These are phyloP conservation scores for Notolabrus celidotus DNA, from an alignment of 2,797 vertebrate species.

Conservation along the genomic window DNA sequence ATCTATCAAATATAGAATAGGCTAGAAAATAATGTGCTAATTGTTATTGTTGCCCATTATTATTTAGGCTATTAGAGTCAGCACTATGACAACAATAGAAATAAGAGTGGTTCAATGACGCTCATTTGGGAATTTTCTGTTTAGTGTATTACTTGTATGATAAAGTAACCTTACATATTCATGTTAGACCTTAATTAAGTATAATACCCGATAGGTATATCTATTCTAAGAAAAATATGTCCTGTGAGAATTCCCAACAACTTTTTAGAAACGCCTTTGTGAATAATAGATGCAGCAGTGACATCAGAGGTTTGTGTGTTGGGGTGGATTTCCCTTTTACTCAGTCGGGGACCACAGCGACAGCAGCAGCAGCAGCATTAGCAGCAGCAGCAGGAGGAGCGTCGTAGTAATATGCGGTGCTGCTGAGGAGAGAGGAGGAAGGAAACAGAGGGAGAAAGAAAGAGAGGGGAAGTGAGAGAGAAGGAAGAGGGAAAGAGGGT, in stretches of 20 bases:
- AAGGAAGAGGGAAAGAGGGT: constrained; percentile 25
- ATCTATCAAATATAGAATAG: too few species aligned
- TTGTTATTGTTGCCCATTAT: too few species aligned
- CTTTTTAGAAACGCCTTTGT: background rate
- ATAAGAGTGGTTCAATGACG: too few species aligned
- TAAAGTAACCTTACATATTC: background rate
- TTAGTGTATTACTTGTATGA: background rate
- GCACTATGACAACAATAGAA: too few species aligned
- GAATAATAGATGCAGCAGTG: constrained; percentile 52
- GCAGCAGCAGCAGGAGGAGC: constrained; percentile 45
- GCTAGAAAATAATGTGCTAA: too few species aligned
- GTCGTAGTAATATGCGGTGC: constrained; percentile 80
- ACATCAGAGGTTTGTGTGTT: constrained; percentile 24
- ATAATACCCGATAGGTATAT: too few species aligned
- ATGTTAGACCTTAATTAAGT: background rate
- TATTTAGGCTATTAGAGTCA: too few species aligned
- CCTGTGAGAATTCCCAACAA: background rate
- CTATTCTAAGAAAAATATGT: background rate
- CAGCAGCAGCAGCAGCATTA: constrained; percentile 35
- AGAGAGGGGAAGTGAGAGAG: constrained; percentile 23
- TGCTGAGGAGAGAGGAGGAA: constrained; percentile 60
- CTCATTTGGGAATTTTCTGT: background rate
- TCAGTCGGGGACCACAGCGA: constrained; percentile 45
- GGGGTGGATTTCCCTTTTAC: constrained; percentile 67
- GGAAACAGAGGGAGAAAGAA: background rate